phyloP scores from a whole-genome alignment of 2,888 invertebrate species.

The Drosophila prostipennis region DNA sequence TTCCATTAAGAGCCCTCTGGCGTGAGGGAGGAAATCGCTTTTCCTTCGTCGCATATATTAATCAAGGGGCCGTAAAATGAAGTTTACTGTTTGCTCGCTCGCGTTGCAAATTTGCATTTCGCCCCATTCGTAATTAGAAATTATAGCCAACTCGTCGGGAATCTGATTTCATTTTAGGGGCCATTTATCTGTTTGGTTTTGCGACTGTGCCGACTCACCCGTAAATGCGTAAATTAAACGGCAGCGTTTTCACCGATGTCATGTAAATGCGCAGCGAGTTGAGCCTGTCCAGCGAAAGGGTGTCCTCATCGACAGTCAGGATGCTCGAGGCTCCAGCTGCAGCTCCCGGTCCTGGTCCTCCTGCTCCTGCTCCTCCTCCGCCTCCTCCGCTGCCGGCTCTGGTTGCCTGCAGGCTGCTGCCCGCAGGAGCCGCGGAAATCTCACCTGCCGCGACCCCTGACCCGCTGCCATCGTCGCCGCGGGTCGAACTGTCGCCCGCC shows the following conservation, averaged over 20 bases:
- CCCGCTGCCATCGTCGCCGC: constrained; percentile 54
- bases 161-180: constrained; percentile 26
- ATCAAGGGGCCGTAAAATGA: constrained; percentile 65
- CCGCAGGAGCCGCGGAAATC: constrained; percentile 65
- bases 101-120: constrained; percentile 63
- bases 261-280: constrained; percentile 84
- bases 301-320: constrained; percentile 82
- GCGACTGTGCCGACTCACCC: constrained; percentile 78
- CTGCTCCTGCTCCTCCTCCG: constrained; percentile 16
- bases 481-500: constrained; percentile 68
- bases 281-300: constrained; percentile 83
- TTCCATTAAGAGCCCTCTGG: constrained; percentile 58
- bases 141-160: constrained; percentile 18
- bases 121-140: constrained; percentile 44
- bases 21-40: constrained; percentile 31
- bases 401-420: constrained; percentile 59
- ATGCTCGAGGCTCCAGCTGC: constrained; percentile 55
- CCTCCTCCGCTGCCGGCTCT: constrained; percentile 31
- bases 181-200: constrained; percentile 12
- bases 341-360: constrained; percentile 39
- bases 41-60: constrained; percentile 54
- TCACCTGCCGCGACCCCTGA: constrained; percentile 51
- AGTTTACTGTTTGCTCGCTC: constrained; percentile 52
- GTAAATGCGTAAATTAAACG: constrained; percentile 84
- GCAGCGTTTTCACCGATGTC: constrained; percentile 83